Conservation (phyloP, 2,113 vertebrate genomes). For the Mus spicilegus region DNA sequence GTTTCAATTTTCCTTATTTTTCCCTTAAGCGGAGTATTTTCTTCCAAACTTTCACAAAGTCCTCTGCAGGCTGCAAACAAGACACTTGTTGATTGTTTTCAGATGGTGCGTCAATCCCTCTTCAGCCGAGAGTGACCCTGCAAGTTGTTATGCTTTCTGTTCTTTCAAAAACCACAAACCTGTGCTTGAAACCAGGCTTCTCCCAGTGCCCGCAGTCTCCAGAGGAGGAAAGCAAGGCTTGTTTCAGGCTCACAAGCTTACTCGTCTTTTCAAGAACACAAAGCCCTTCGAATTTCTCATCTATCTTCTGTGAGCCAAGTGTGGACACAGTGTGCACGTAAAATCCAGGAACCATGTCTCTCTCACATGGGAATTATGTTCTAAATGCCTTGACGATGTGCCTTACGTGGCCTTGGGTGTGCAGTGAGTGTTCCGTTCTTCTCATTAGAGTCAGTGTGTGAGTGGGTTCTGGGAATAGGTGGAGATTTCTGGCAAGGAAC, state of each 20-base stretch:
- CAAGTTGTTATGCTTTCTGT: constrained; percentile 68
- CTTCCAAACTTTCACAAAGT: constrained; percentile 74
- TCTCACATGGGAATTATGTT: not conserved
- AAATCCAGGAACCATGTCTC: not conserved
- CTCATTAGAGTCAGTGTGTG: not conserved
- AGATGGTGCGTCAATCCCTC: constrained; percentile 66
- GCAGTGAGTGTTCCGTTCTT: not conserved
- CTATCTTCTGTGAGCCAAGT: not conserved
- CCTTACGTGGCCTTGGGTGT: not conserved
- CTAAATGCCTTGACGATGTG: not conserved
- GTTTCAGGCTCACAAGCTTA: not conserved
- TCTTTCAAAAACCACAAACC: constrained; percentile 75
- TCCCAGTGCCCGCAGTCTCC: constrained; percentile 1
- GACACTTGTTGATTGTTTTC: constrained; percentile 72
- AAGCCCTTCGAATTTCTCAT: not conserved
- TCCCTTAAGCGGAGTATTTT: constrained; percentile 77
- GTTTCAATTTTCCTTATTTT: constrained; percentile 64
- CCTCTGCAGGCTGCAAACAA: constrained; percentile 73
- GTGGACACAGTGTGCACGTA: too few relatives aligned
- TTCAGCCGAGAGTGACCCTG: constrained; percentile 57
- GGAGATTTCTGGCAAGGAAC: not conserved
- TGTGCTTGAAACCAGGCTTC: constrained; percentile 60
- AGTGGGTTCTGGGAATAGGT: rapidly evolving
- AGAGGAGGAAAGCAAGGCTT: not conserved
- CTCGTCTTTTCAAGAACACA: constrained; percentile 28